These are phyloP conservation scores for Akabosia matsudoensis DNA, from an alignment of 1,140 invertebrate genomes.

Conservation along the genomic window DNA sequence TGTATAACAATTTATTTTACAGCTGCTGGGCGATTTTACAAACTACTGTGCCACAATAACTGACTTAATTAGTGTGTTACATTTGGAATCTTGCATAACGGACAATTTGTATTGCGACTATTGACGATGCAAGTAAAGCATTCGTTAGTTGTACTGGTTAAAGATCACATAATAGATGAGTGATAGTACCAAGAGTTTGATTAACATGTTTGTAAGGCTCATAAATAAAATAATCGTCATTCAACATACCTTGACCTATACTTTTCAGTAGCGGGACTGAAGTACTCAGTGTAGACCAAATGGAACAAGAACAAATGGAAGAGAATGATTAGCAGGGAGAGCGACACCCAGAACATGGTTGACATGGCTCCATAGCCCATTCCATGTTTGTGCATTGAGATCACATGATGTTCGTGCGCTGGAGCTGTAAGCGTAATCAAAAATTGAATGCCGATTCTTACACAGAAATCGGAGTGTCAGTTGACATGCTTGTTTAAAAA, in stretches of 20 bases:
- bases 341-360: conserved; percentile 87
- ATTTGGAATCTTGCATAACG: too few species aligned
- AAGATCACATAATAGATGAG: too few species aligned
- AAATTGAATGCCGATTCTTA: conserved; percentile 10
- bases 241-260: conserved; percentile 44
- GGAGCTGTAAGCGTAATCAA: conserved; percentile 68
- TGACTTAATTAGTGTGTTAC: too few species aligned
- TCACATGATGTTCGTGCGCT: conserved; percentile 86
- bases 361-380: conserved; percentile 85
- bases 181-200: too few species aligned
- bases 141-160: too few species aligned
- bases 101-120: too few species aligned
- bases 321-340: conserved; percentile 81
- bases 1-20: too few species aligned
- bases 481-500: background rate
- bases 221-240: background rate
- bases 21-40: too few species aligned
- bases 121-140: too few species aligned
- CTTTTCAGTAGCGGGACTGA: conserved; percentile 55
- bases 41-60: too few species aligned
- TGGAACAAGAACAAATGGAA: conserved; percentile 94
- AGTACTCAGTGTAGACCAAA: conserved; percentile 88
- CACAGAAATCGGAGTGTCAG: background rate
- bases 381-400: conserved; percentile 87
- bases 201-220: too few species aligned